Base-by-base conservation (phyloP, 37 sponge, comb jelly and placozoan species). In the Bolinopsis microptera region DNA sequence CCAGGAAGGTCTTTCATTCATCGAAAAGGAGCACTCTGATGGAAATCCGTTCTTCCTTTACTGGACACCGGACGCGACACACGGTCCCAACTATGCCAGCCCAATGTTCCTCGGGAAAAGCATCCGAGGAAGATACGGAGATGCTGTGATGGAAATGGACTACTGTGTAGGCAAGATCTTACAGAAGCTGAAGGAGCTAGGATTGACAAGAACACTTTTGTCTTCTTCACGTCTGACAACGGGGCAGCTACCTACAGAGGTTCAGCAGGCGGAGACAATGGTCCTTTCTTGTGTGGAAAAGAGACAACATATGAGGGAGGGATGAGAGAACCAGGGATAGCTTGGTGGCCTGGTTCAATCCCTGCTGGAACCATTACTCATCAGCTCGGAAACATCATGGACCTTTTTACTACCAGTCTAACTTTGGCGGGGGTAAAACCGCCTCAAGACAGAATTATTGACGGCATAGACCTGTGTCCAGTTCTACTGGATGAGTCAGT, bases 201-300 rank as follows among this genome's bases (percentile, higher is more conserved):
- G 92, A 41, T 97, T 30, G 96, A 94, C 30, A 93, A 94, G 0
- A 80, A 95, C 92, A 97, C 97, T 18, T 93, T 97, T 1, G 97
- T 97, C 36, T 94, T 97, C 69, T 95, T 97, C 93, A 95, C 97
- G 0, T 97, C 97, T 0, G 97, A 97, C 38, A 97, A 97, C 92
- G 97, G 97, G 67, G 96, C 88, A 23, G 96, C 96, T 25, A 95
- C 95, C 0, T 96, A 86, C 61, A 86, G 90, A 23, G 61, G 90
- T 0, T 3, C 18, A 30, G 33, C 31, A 93, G 94, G 96, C 31
- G 96, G 96, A 0, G 83, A 75, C 27, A 96, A 96, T 94, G 95
- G 94, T 41, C 95, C 95, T 3, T 94, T 95, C 36, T 93, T 96
- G 68, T 96, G 96, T 94, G 96, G 96, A 28, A 96, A 96, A 82